These are phyloP conservation scores for Drosophila nasuta DNA, from an alignment of 1,140 invertebrate species.

Conservation along the genomic window DNA sequence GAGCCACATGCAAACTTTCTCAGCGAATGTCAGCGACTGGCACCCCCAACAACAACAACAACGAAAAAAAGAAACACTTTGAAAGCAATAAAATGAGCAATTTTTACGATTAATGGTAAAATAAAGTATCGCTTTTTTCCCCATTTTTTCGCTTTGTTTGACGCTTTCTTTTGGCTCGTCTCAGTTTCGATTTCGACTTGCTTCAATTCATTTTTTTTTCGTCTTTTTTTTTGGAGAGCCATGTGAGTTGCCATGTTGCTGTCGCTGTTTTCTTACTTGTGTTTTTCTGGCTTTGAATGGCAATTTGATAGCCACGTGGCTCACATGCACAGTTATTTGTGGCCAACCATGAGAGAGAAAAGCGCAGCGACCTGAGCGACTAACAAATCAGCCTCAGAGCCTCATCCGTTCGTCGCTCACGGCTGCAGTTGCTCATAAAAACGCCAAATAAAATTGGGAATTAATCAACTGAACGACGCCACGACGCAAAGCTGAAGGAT, in stretches of 20 bases:
- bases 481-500: slow-evolving; percentile 30
- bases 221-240: slow-evolving; percentile 6
- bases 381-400: background rate
- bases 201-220: background rate
- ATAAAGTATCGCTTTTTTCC: slow-evolving; percentile 60
- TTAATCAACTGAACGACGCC: slow-evolving; percentile 63
- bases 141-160: slow-evolving; percentile 8
- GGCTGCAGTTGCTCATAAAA: slow-evolving; percentile 63
- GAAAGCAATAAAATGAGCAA: slow-evolving; percentile 71
- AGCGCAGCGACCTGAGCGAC: slow-evolving; percentile 20
- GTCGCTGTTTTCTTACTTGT: background rate
- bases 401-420: background rate
- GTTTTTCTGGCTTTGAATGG: slow-evolving; percentile 31
- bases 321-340: slow-evolving; percentile 31
- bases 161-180: slow-evolving; percentile 5
- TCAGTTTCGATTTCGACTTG: slow-evolving; percentile 11
- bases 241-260: background rate
- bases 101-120: slow-evolving; percentile 73
- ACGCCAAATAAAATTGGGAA: slow-evolving; percentile 69
- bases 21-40: slow-evolving; percentile 41
- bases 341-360: slow-evolving; percentile 28
- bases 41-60: slow-evolving; percentile 6
- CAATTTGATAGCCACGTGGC: slow-evolving; percentile 44
- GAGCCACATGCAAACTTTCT: slow-evolving; percentile 61
- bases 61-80: slow-evolving; percentile 46